Evolutionary conservation across 2,888 invertebrate genomes (phyloP).

Genomic region (Noctua janthina): DNA sequence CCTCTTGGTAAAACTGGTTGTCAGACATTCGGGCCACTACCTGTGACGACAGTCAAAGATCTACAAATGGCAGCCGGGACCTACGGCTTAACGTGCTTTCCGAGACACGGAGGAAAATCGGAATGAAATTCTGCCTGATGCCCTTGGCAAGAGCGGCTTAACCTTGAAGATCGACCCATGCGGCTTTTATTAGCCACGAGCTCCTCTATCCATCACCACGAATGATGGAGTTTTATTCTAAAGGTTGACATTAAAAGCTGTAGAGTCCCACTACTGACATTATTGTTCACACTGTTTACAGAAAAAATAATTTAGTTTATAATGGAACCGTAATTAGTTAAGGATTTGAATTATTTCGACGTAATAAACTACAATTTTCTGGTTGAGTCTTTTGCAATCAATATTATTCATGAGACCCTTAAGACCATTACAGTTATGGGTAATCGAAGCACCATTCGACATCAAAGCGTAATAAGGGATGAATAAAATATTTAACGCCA

Average conservation of each 20-base stretch:
- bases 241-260: background rate
- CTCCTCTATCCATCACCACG: background rate
- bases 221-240: background rate
- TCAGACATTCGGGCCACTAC: no score
- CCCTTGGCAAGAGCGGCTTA: no score
- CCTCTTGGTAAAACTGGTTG: no score
- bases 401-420: no score
- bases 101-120: no score
- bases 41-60: no score
- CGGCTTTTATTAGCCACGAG: no score
- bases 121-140: no score
- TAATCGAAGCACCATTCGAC: background rate
- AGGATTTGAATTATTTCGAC: background rate
- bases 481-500: constrained; percentile 21
- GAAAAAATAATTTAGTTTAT: background rate
- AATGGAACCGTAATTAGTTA: background rate
- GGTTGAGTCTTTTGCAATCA: background rate
- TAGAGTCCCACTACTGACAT: background rate
- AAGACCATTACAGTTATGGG: background rate
- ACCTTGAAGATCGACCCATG: no score
- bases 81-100: no score
- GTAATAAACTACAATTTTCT: background rate
- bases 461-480: background rate
- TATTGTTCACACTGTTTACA: background rate
- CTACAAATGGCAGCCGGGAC: no score